Evolutionary conservation across 2,888 invertebrate species (phyloP).

Genomic region (Erebia aethiops): DNA sequence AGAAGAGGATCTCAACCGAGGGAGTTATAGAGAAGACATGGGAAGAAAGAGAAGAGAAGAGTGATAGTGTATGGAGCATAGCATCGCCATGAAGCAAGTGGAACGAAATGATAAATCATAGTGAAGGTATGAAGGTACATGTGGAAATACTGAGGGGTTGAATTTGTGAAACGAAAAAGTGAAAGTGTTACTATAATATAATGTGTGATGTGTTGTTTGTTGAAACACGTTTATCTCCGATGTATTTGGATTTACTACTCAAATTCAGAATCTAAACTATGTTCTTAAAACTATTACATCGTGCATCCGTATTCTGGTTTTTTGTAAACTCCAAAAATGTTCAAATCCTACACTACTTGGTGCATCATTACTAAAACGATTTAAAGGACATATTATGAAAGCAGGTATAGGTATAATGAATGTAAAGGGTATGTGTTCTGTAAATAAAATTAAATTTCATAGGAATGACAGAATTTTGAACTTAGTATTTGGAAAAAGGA

Average conservation of each 20-base stretch:
- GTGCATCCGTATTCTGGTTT: slow-evolving; percentile 54
- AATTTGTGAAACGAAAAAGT: slow-evolving; percentile 29
- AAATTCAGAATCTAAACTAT: slow-evolving; percentile 29
- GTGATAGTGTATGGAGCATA: slow-evolving; percentile 67
- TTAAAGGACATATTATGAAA: slow-evolving; percentile 1
- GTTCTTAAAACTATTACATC: slow-evolving; percentile 53
- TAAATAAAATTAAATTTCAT: slow-evolving; percentile 26
- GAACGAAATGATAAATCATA: slow-evolving; percentile 66
- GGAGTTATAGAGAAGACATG: slow-evolving; percentile 44
- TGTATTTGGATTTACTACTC: slow-evolving; percentile 20
- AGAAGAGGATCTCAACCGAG: slow-evolving; percentile 37
- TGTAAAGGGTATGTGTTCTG: slow-evolving; percentile 20
- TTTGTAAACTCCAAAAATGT: slow-evolving; percentile 33
- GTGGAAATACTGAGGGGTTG: slow-evolving; percentile 37
- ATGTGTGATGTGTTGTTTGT: slow-evolving; percentile 21
- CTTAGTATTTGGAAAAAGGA: slow-evolving; percentile 55
- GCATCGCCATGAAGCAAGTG: slow-evolving; percentile 81
- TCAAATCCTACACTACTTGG: slow-evolving; percentile 56
- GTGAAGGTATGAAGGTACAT: slow-evolving; percentile 62
- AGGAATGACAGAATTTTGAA: slow-evolving; percentile 44
- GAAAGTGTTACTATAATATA: slow-evolving; percentile 24
- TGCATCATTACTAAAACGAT: slow-evolving; percentile 46
- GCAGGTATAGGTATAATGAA: neutral
- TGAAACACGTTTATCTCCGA: slow-evolving; percentile 14
- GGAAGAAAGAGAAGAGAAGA: slow-evolving; percentile 53